Conservation (phyloP, 2,113 vertebrate genomes). For the Nycticryphes semicollaris region DNA sequence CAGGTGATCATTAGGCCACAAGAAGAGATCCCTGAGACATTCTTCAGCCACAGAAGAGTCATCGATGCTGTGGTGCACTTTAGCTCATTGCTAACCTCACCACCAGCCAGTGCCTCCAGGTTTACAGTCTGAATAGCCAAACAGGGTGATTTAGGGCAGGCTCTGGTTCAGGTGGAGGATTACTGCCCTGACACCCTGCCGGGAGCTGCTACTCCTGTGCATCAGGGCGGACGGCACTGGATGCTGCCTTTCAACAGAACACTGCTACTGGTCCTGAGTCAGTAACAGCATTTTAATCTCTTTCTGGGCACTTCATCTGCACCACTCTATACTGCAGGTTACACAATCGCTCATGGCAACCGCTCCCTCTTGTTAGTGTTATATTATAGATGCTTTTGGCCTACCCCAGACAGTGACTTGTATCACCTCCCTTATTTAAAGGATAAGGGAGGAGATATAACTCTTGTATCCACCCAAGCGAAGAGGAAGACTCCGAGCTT, state of each 20-base stretch:
- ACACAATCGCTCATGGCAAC: background rate
- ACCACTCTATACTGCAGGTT: background rate
- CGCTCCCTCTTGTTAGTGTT: background rate
- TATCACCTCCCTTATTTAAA: background rate
- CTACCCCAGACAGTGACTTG: background rate
- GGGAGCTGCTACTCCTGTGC: background rate
- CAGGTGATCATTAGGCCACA: background rate
- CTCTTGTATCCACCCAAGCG: background rate
- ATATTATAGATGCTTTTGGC: background rate
- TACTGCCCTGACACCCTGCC: background rate
- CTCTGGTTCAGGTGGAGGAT: background rate
- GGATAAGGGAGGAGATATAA: background rate
- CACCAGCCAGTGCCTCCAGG: background rate
- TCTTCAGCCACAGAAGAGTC: background rate
- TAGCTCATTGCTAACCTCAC: background rate
- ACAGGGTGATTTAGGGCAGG: background rate
- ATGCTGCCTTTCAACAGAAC: background rate
- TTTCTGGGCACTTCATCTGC: background rate
- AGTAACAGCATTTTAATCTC: background rate
- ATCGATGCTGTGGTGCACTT: accelerated
- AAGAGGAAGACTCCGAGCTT: background rate
- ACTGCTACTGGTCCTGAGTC: background rate
- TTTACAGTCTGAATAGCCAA: background rate
- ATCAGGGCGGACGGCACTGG: background rate
- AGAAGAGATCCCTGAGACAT: background rate